phyloP scores from a whole-genome alignment of 2,113 vertebrate genomes.

The Ammodramus savannarum region DNA sequence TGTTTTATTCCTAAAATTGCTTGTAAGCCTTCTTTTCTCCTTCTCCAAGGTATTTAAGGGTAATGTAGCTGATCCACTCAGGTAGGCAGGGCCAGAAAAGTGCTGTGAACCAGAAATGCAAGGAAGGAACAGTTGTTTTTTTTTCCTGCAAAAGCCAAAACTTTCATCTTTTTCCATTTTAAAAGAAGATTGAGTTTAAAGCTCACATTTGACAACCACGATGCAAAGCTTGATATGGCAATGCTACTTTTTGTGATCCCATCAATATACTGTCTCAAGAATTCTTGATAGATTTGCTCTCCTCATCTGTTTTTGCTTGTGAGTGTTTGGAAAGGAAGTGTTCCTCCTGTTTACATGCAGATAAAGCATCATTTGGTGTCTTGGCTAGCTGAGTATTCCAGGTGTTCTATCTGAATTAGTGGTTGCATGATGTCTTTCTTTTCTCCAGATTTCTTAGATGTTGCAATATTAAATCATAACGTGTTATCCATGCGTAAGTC shows the following conservation, averaged over 20 bases:
- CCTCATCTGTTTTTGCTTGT: not conserved
- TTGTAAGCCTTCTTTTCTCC: not conserved
- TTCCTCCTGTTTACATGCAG: not conserved
- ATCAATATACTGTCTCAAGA: not conserved
- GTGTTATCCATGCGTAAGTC: accelerated
- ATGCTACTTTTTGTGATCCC: not conserved
- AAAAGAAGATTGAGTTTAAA: not conserved
- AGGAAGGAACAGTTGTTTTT: not conserved
- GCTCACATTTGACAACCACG: not conserved
- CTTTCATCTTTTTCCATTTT: not conserved
- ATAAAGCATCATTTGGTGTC: not conserved
- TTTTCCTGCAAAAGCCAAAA: not conserved
- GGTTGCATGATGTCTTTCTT: not conserved
- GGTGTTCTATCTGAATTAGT: not conserved
- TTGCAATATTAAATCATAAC: not conserved
- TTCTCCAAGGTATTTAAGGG: not conserved
- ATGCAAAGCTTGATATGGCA: not conserved
- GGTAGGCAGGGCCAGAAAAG: not conserved
- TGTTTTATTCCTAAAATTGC: not conserved
- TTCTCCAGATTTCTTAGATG: not conserved
- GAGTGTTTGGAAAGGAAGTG: not conserved
- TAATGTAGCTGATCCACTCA: not conserved
- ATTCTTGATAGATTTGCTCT: not conserved
- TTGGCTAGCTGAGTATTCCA: not conserved
- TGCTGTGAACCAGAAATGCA: not conserved